A percentile compares a stretch with the other conserved stretches of the same genome.
These are phyloP conservation scores for Hylia prasina DNA, from an alignment of 2,113 vertebrate genomes.

Conservation along the genomic window DNA sequence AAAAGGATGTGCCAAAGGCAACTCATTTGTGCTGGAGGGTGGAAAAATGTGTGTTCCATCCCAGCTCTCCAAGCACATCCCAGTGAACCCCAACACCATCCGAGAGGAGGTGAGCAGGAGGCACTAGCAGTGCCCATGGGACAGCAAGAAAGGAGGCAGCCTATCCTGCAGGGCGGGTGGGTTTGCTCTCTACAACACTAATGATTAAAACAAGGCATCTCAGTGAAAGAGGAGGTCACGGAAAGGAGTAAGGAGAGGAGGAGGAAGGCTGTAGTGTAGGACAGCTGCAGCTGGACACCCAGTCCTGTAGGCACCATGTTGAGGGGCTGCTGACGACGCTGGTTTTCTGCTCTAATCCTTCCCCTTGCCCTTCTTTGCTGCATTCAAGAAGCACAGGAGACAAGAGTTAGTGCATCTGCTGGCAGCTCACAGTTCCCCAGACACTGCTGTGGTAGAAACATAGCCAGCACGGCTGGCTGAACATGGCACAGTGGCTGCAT, in stretches of 20 bases:
- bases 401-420: not conserved
- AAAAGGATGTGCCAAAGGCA: not conserved
- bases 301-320: not conserved
- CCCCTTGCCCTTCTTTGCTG: conserved; percentile 84
- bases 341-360: conserved; percentile 70
- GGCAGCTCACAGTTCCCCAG: not conserved
- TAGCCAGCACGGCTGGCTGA: accelerated
- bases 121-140: not conserved
- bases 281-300: conserved; percentile 11
- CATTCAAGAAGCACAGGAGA: conserved; percentile 35
- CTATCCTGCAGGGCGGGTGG: not conserved
- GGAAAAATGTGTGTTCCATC: not conserved
- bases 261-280: conserved; percentile 1
- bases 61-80: not conserved
- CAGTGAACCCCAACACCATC: not conserved
- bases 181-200: conserved; percentile 65
- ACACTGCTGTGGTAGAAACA: accelerated
- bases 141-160: not conserved
- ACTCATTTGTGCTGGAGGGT: not conserved
- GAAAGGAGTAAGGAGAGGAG: conserved; percentile 4
- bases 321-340: not conserved
- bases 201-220: conserved; percentile 66
- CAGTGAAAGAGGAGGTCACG: conserved; percentile 27
- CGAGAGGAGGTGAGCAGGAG: not conserved
- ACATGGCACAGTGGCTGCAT: accelerated